Evolutionary conservation across 2,888 invertebrate species (phyloP), one percentile per base, ranked within the genome.

Genomic region (Congeria kusceri): DNA sequence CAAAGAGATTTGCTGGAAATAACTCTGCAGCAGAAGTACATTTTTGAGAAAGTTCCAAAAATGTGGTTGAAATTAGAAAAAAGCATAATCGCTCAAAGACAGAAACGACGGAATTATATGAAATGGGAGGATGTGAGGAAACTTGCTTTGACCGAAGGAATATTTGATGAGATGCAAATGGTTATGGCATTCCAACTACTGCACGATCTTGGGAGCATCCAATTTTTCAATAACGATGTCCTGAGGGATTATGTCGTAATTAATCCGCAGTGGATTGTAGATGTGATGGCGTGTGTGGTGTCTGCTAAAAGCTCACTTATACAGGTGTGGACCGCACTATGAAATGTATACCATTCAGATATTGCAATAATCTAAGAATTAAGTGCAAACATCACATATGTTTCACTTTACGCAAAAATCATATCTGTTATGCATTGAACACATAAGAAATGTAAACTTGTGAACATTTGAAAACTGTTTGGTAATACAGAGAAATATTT

Each of bases 271-370:
- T 93, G 93, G 93, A 91, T 93, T 59, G 92, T 93, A 23, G 89
- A 93, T 82, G 92, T 92, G 28, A 93, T 93, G 92, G 90, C 93
- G 11, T 92, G 92, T 86, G 89, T 93, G n/a, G 92, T 93, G 11
- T 91, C 92, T n/a, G 92, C 93, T 25, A 92, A 92, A 77, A 86
- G 92, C 66, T 89, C 91, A 1, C 90, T 89, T 1, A 92, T 93
- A 53, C 88, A 91, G 87, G 92, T 92, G 82, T 64, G 27, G 29
- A n/a, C n/a, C n/a, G n/a, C n/a, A n/a, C n/a, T n/a, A n/a, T n/a
- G n/a, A n/a, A n/a, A n/a, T n/a, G n/a, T n/a, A n/a, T n/a, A n/a
- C n/a, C n/a, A n/a, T n/a, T n/a, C n/a, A n/a, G n/a, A n/a, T n/a
- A n/a, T n/a, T n/a, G n/a, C n/a, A n/a, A n/a, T n/a, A n/a, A n/a